Percentiles rank a stretch among this genome's conserved stretches.
Evolutionary conservation across 2,888 invertebrate genomes (phyloP).

Genomic region (Blastobasis adustella): DNA sequence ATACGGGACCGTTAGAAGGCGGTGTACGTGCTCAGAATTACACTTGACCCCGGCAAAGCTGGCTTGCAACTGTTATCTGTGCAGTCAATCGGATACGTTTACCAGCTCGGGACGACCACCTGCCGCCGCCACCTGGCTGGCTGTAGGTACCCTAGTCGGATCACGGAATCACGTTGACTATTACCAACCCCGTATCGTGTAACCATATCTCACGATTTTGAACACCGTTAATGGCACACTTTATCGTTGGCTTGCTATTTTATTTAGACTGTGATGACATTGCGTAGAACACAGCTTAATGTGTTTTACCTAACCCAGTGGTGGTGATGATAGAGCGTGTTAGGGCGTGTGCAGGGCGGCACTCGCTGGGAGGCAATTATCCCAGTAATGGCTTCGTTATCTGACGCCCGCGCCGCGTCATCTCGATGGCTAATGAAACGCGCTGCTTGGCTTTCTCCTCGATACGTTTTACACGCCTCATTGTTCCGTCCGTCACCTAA

Average conservation of each 20-base stretch:
- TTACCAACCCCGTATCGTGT: conserved; percentile 8
- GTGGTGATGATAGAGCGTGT: neutral
- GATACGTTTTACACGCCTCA: conserved; percentile 22
- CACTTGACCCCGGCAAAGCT: conserved; percentile 24
- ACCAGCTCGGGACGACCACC: conserved; percentile 11
- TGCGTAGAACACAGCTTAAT: neutral
- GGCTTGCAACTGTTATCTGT: conserved; percentile 18
- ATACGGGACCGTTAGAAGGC: conserved; percentile 16
- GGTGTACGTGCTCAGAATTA: conserved; percentile 21
- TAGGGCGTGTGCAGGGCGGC: conserved; percentile 6
- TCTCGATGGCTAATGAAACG: conserved; percentile 47
- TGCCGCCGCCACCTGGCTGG: conserved; percentile 10
- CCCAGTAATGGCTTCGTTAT: conserved; percentile 56
- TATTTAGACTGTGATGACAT: neutral
- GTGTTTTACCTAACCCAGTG: neutral
- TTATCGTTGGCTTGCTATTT: neutral
- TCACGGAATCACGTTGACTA: conserved; percentile 6
- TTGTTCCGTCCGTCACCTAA: conserved; percentile 25
- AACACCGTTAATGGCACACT: neutral
- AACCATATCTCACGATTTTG: conserved; percentile 5
- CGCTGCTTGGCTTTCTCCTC: conserved; percentile 35
- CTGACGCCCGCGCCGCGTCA: conserved; percentile 36
- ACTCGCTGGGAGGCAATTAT: conserved; percentile 47
- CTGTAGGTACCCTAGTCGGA: conserved; percentile 1
- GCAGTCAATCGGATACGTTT: conserved; percentile 17